These are phyloP conservation scores for Steatocranus sp. DNA, from an alignment of 2,797 vertebrate genomes.

Conservation along the genomic window DNA sequence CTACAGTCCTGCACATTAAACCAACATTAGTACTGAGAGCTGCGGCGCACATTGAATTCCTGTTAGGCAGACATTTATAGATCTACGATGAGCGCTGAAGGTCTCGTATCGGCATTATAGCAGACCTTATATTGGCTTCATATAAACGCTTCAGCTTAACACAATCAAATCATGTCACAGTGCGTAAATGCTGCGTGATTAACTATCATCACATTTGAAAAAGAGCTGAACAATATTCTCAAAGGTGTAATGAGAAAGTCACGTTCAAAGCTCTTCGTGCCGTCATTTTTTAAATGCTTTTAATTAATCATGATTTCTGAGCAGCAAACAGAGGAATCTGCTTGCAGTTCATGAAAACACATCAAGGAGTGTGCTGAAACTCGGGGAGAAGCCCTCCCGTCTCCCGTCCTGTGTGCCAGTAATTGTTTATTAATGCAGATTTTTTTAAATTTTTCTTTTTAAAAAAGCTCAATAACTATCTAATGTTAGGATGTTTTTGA, in stretches of 20 bases:
- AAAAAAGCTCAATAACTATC: neutral
- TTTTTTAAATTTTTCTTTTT: too few relatives aligned
- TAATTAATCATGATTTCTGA: neutral
- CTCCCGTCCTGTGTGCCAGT: neutral
- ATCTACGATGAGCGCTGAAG: neutral
- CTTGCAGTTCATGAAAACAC: neutral
- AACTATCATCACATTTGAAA: neutral
- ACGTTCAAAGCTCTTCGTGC: neutral
- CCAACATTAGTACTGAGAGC: constrained; percentile 33
- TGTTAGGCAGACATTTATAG: constrained; percentile 10
- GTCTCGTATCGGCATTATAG: neutral
- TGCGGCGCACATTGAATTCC: constrained; percentile 19
- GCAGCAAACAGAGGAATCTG: neutral
- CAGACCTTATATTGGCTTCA: neutral
- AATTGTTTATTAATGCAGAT: neutral
- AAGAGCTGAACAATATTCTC: neutral
- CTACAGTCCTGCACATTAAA: constrained; percentile 52
- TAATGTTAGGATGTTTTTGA: neutral
- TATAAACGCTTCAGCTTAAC: constrained; percentile 1
- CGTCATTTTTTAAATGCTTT: neutral
- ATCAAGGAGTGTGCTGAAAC: neutral
- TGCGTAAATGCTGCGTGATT: constrained; percentile 3
- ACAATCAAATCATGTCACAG: neutral
- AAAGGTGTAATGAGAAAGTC: neutral
- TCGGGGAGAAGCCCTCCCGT: too few relatives aligned